A percentile compares a stretch with the other conserved stretches of the same genome.
These are phyloP conservation scores for Mallotus villosus DNA, from an alignment of 2,797 vertebrate species.

Conservation along the genomic window DNA sequence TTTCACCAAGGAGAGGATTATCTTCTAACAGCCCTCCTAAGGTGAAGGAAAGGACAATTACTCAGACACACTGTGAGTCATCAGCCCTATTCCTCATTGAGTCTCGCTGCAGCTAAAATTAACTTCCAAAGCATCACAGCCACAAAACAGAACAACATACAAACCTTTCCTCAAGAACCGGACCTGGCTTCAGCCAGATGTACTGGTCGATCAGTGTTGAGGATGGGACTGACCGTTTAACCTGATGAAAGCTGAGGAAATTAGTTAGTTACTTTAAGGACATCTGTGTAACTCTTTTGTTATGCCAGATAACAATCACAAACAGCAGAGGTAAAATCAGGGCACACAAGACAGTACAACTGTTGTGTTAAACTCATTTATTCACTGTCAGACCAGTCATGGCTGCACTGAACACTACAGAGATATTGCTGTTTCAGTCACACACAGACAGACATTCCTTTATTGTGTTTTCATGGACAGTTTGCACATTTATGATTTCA, in stretches of 20 bases:
- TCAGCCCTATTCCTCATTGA: slow-evolving; percentile 45
- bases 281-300: neutral
- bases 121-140: slow-evolving; percentile 55
- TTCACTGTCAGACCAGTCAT: slow-evolving; percentile 8
- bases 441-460: slow-evolving; percentile 70
- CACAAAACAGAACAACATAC: slow-evolving; percentile 33
- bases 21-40: slow-evolving; percentile 61
- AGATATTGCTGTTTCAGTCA: slow-evolving; percentile 65
- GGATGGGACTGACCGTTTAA: no score
- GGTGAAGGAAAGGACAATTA: slow-evolving; percentile 71
- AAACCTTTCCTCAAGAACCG: slow-evolving; percentile 1
- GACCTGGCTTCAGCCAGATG: slow-evolving; percentile 26
- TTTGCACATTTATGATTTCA: slow-evolving; percentile 71
- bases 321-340: no score
- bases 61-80: slow-evolving; percentile 58
- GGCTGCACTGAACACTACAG: slow-evolving; percentile 30
- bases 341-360: neutral
- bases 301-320: neutral
- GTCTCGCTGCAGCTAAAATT: slow-evolving; percentile 36
- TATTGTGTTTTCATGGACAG: slow-evolving; percentile 74
- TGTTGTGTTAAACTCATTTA: slow-evolving; percentile 3
- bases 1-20: slow-evolving; percentile 73
- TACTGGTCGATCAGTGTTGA: neutral
- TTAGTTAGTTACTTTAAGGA: neutral
- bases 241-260: no score